Evolutionary conservation across 2,888 invertebrate species (phyloP).

Genomic region (Helicoverpa assulta): DNA sequence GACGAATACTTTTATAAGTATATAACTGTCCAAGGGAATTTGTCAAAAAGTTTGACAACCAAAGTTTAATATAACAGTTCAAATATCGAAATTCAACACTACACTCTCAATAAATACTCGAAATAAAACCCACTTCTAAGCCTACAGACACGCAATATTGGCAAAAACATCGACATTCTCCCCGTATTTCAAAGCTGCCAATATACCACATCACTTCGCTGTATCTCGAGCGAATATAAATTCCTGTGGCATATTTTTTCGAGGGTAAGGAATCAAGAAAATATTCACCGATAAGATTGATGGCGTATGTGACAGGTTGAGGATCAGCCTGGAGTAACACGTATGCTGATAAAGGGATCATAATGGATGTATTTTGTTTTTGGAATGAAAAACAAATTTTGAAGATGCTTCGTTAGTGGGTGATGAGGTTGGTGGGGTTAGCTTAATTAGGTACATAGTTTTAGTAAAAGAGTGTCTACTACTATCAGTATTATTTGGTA

Average conservation of each 20-base stretch:
- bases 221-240: constrained; percentile 60
- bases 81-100: not conserved
- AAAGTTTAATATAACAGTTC: not conserved
- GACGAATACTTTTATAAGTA: too few species aligned
- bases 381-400: constrained; percentile 35
- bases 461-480: too few species aligned
- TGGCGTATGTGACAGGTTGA: constrained; percentile 60
- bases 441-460: not conserved
- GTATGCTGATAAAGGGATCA: constrained; percentile 54
- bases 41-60: too few species aligned
- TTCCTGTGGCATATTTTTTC: constrained; percentile 66
- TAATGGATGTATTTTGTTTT: constrained; percentile 49
- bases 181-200: not conserved
- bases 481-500: too few species aligned
- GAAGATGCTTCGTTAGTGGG: constrained; percentile 12
- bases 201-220: constrained; percentile 23
- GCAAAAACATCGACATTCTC: not conserved
- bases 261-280: constrained; percentile 57
- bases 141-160: not conserved
- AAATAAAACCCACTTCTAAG: not conserved
- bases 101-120: not conserved
- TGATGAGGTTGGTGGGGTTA: not conserved
- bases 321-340: constrained; percentile 43
- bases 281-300: constrained; percentile 69
- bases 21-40: too few species aligned